These are phyloP conservation scores for Scopus umbretta DNA, from an alignment of 2,113 vertebrate genomes.

Conservation along the genomic window DNA sequence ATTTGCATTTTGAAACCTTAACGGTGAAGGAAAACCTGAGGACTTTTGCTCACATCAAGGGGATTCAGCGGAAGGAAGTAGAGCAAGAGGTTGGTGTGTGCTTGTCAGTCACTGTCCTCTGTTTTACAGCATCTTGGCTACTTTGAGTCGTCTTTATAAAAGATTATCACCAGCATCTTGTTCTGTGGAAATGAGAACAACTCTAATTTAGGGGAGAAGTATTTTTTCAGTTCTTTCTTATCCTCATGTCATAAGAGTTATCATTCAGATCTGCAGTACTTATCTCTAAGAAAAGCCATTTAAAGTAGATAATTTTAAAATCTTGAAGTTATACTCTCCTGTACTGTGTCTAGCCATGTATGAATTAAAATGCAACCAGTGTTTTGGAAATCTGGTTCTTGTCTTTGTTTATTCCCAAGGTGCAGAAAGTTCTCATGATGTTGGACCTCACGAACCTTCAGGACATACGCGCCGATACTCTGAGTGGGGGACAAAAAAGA, in stretches of 20 bases:
- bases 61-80: constrained; percentile 74
- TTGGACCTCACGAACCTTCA: constrained; percentile 79
- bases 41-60: constrained; percentile 88
- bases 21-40: constrained; percentile 89
- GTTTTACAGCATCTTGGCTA: not conserved
- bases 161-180: not conserved
- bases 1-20: constrained; percentile 88
- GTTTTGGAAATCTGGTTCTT: not conserved
- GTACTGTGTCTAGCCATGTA: not conserved
- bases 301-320: not conserved
- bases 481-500: constrained; percentile 84
- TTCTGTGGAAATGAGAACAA: not conserved
- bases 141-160: not conserved
- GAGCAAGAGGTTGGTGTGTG: constrained; percentile 61
- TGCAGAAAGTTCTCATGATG: constrained; percentile 74
- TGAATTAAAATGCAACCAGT: not conserved
- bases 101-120: not conserved
- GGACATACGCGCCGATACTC: constrained; percentile 69
- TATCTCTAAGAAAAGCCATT: not conserved
- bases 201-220: not conserved
- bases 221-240: not conserved
- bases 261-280: not conserved
- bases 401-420: constrained; percentile 51
- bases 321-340: not conserved
- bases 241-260: not conserved